These are phyloP conservation scores for Synchiropus splendidus DNA, from an alignment of 2,113 vertebrate genomes.

Conservation along the genomic window DNA sequence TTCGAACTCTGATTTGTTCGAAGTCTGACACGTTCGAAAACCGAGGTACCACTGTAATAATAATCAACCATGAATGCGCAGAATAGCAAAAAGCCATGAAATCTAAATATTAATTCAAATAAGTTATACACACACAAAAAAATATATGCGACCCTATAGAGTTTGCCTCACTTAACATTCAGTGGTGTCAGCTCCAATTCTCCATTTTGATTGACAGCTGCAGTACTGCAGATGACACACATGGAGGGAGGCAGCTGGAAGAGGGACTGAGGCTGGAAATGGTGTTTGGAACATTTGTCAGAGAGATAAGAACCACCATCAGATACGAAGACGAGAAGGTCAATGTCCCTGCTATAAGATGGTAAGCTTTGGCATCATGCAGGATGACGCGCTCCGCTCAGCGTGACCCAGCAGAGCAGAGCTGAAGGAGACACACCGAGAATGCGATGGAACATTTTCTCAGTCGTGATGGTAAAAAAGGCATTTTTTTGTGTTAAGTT, in stretches of 20 bases:
- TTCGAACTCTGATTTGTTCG: no score
- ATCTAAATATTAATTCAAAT: no score
- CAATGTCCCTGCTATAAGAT: constrained; percentile 55
- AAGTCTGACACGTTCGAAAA: no score
- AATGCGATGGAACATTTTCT: no score
- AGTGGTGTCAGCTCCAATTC: constrained; percentile 19
- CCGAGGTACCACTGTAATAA: no score
- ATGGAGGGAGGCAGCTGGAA: no score
- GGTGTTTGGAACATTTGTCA: constrained; percentile 66
- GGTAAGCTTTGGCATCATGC: constrained; percentile 37
- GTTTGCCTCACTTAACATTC: constrained; percentile 5
- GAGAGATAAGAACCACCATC: constrained; percentile 61
- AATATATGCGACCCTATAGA: no score
- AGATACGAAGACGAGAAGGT: constrained; percentile 65
- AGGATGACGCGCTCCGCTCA: constrained; percentile 36
- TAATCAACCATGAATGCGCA: no score
- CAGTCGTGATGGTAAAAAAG: no score
- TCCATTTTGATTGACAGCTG: constrained; percentile 40
- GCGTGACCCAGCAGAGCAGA: constrained; percentile 17
- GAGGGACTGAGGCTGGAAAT: constrained; percentile 54
- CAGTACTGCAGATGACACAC: constrained; percentile 33
- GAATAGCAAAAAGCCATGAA: no score
- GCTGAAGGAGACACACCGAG: constrained; percentile 4
- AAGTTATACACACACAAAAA: no score
- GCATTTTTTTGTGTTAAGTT: no score